phyloP scores from a whole-genome alignment of 1,140 invertebrate species.

The Adelges cooleyi region DNA sequence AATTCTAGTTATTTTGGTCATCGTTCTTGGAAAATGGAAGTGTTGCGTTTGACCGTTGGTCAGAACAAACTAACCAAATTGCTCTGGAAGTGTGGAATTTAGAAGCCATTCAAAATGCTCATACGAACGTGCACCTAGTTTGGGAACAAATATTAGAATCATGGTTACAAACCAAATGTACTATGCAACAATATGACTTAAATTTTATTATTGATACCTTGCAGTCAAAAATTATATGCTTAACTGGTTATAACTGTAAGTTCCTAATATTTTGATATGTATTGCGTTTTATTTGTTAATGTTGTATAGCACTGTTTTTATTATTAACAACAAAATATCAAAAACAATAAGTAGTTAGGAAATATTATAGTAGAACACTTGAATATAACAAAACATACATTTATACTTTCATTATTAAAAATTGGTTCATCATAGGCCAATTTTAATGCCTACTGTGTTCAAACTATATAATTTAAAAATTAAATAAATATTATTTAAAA shows the following conservation, averaged over 20 bases:
- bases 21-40: slow-evolving; percentile 1
- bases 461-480: too few relatives aligned
- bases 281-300: too few relatives aligned
- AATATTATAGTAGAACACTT: too few relatives aligned
- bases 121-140: background rate
- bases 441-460: too few relatives aligned
- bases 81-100: slow-evolving; percentile 9
- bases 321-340: too few relatives aligned
- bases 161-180: background rate
- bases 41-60: slow-evolving; percentile 3
- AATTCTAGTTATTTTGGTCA: background rate
- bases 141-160: slow-evolving; percentile 1
- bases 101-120: background rate
- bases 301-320: too few relatives aligned
- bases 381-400: too few relatives aligned
- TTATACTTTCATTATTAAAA: too few relatives aligned
- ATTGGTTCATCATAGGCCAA: too few relatives aligned
- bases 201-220: background rate
- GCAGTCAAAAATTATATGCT: slow-evolving; percentile 23
- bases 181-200: background rate
- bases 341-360: too few relatives aligned
- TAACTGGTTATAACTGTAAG: slow-evolving; percentile 18
- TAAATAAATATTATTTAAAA: too few relatives aligned
- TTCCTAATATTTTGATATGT: too few relatives aligned
- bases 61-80: background rate